Evolutionary conservation across 92 coral and sea anemone species (phyloP), one percentile per base, ranked within the genome.

Genomic region (Epizoanthus illoricatus): DNA sequence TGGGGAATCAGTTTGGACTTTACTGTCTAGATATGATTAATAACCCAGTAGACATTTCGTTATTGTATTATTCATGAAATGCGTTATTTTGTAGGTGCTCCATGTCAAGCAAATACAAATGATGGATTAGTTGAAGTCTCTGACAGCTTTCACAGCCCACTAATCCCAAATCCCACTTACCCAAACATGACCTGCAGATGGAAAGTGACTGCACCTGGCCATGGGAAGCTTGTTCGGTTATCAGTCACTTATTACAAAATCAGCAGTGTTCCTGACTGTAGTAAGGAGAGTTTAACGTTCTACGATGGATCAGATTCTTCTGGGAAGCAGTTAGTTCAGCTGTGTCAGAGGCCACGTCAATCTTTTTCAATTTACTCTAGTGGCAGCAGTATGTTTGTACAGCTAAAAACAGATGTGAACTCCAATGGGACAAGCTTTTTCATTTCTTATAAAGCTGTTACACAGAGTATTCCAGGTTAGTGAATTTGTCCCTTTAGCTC

Each of bases 111-210:
- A 15, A 73, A 73, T 54, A 49, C 78, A 5, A 52, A 23, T 52
- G 59, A 20, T 52, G 78, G 78, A 0, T 16, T 73, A 39, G 23
- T 73, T 73, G 33, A 73, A 73, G 40, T 73, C 40, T 73, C 78
- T 49, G 78, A 39, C 2, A 60, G 20, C 5, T 15, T 49, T 49
- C 2, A 0, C 0, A 49, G 61, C 0, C 78, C 78, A 21, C 63
- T 73, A 4, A 45, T 6, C n/a, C 78, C 78, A 47, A 52, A 73
- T 47, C 56, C 78, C 2, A 73, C 78, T 10, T 15, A 73, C 18
- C 78, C 78, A 52, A 73, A 73, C 78, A 73, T 73, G 78, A 73
- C 23, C 7, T 73, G 78, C 45, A 60, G 78, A 19, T 73, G 78
- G 78, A 58, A 54, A 19, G 41, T 73, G 28, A 21, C 28, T 16